Conservation (phyloP, 1,140 invertebrate species). For the Harlomillsia oculata region DNA sequence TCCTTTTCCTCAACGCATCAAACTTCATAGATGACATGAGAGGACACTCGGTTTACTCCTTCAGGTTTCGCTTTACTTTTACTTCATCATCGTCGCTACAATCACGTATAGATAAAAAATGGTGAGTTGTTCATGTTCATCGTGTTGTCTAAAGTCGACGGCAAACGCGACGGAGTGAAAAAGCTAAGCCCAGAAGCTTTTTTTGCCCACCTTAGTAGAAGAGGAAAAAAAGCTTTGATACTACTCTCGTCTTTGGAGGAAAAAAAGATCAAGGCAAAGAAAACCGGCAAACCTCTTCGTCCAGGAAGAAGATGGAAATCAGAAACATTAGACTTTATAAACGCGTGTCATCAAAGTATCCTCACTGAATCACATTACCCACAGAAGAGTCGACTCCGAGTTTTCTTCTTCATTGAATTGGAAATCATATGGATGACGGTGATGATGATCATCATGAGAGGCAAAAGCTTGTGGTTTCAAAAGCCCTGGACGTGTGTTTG, state of each 20-base stretch:
- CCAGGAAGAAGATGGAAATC: background rate
- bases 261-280: background rate
- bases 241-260: background rate
- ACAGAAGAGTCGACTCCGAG: too few relatives aligned
- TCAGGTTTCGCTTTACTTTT: too few relatives aligned
- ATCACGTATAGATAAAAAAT: too few relatives aligned
- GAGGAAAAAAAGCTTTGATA: conserved; percentile 10
- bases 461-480: too few relatives aligned
- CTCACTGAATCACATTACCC: conserved; percentile 23
- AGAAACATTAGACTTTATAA: conserved; percentile 23
- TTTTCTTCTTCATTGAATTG: conserved; percentile 26
- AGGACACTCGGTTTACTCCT: too few relatives aligned
- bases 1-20: too few relatives aligned
- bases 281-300: background rate
- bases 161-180: background rate
- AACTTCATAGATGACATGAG: too few relatives aligned
- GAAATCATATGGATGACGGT: conserved; percentile 24
- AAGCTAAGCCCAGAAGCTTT: background rate
- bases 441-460: too few relatives aligned
- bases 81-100: too few relatives aligned
- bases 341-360: conserved; percentile 23
- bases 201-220: background rate
- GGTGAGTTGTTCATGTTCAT: too few relatives aligned
- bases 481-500: too few relatives aligned
- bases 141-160: too few relatives aligned